Evolutionary conservation across 92 coral and sea anemone genomes (phyloP).

Genomic region (Nematostella vectensis): DNA sequence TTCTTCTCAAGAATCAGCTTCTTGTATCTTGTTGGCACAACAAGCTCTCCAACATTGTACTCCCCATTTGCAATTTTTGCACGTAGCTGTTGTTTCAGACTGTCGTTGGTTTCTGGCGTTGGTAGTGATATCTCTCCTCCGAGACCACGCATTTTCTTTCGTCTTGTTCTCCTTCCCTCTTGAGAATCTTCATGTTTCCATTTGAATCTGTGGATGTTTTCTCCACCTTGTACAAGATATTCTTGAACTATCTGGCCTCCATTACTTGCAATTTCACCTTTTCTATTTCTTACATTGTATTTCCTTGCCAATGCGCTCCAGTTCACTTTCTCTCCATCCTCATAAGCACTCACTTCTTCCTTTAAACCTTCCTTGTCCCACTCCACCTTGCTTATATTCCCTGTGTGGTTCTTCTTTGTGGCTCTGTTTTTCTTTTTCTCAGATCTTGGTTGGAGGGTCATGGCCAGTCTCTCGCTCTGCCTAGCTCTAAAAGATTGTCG

Average conservation of each 20-base stretch:
- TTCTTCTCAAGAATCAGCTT: slow-evolving; percentile 15
- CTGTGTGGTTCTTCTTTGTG: slow-evolving; percentile 1
- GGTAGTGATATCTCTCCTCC: slow-evolving; percentile 29
- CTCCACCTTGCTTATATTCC: not conserved
- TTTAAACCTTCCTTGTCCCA: slow-evolving; percentile 8
- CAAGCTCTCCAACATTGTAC: slow-evolving; percentile 18
- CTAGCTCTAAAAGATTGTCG: slow-evolving; percentile 6
- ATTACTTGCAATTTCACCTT: slow-evolving; percentile 37
- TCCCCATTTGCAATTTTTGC: slow-evolving; percentile 21
- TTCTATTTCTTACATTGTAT: slow-evolving; percentile 30
- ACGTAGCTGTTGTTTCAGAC: slow-evolving; percentile 7
- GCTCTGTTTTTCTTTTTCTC: not conserved
- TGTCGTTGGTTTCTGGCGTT: slow-evolving; percentile 17
- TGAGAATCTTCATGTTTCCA: not conserved
- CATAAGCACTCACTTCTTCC: slow-evolving; percentile 38
- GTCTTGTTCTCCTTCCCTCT: slow-evolving; percentile 1
- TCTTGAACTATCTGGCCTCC: slow-evolving; percentile 25
- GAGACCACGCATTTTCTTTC: slow-evolving; percentile 20
- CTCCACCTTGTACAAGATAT: slow-evolving; percentile 4
- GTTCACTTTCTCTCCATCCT: slow-evolving; percentile 38
- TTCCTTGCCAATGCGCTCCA: slow-evolving; percentile 17
- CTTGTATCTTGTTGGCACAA: slow-evolving; percentile 30
- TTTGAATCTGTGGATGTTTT: slow-evolving; percentile 9
- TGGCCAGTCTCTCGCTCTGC: slow-evolving; percentile 6
- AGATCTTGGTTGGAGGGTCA: not conserved